Evolutionary conservation across 2,888 invertebrate species (phyloP).

Genomic region (Ophioninae sp.): DNA sequence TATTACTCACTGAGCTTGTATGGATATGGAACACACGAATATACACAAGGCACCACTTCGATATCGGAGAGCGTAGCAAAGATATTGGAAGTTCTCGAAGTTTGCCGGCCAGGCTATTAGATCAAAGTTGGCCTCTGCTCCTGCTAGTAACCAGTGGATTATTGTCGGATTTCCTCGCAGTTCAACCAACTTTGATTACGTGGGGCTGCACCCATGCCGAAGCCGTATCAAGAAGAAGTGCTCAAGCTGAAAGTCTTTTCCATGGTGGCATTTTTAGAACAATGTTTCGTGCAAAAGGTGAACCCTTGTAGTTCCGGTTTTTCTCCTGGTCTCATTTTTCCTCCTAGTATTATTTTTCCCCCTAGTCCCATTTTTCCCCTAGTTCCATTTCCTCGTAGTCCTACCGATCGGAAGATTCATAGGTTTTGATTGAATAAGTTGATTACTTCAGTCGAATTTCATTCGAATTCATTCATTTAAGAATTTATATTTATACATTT

Average conservation of each 20-base stretch:
- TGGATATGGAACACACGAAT: neutral
- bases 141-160: slow-evolving; percentile 61
- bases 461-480: no score
- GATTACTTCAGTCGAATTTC: no score
- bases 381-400: no score
- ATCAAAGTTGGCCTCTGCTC: slow-evolving; percentile 64
- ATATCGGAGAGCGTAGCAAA: slow-evolving; percentile 56
- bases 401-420: no score
- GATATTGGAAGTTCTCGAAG: slow-evolving; percentile 62
- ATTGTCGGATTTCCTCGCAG: slow-evolving; percentile 66
- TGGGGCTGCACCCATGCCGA: slow-evolving; percentile 58
- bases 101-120: slow-evolving; percentile 61
- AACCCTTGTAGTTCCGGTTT: slow-evolving; percentile 63
- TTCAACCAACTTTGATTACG: slow-evolving; percentile 71
- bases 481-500: no score
- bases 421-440: no score
- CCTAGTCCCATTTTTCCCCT: slow-evolving; percentile 4
- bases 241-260: neutral
- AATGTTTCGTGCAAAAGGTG: slow-evolving; percentile 18
- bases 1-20: neutral
- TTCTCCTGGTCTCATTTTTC: slow-evolving; percentile 5
- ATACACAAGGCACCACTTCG: slow-evolving; percentile 11
- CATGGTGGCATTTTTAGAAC: neutral
- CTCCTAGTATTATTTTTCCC: no score
- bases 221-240: slow-evolving; percentile 34